Evolutionary conservation across 1,140 invertebrate species (phyloP), one percentile per base, ranked within the genome.

Genomic region (Euura lappo): DNA sequence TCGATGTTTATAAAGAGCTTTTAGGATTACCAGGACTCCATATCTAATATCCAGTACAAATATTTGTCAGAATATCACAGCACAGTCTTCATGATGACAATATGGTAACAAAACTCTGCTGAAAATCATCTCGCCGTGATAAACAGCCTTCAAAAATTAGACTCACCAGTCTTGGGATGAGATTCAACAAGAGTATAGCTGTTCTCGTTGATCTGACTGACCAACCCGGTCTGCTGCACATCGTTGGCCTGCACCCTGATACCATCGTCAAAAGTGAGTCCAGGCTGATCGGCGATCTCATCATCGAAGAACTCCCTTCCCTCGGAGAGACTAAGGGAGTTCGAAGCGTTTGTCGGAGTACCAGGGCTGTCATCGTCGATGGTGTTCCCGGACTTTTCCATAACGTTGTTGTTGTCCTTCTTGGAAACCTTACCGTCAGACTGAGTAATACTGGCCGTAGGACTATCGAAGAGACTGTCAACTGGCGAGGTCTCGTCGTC

Each of bases 271-370:
- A 96, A 95, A 2, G 94, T 89, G 69, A 97, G 85, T 0, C 92
- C 95, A 7, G 96, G 96, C 82, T 97, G 96, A 86, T 97, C 96
- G 8, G 94, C 94, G 68, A 97, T 97, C 85, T 97, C 96, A 79
- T 97, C 96, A 80, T 97, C 96, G 74, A 95, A 94, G 65, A 95
- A 91, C 67, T 92, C 91, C 73, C 92, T 90, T 4, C 90, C 91
- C 71, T 94, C 91, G 0, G 93, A 93, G 11, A 94, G 83, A 5
- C 92, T 93, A 2, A 94, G 83, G 0, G 94, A 95, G 74, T 93
- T 93, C 0, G 93, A 94, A 1, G 91, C 93, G 74, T 94, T 93
- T 1, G 93, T 94, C 2, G 93, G 93, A 0, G 93, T 94, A 6
- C 92, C 93, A 0, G 93, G 93, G 51, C 91, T 91, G 51, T 91